Conservation (phyloP, 2,888 invertebrate genomes). For the Leucania comma region DNA sequence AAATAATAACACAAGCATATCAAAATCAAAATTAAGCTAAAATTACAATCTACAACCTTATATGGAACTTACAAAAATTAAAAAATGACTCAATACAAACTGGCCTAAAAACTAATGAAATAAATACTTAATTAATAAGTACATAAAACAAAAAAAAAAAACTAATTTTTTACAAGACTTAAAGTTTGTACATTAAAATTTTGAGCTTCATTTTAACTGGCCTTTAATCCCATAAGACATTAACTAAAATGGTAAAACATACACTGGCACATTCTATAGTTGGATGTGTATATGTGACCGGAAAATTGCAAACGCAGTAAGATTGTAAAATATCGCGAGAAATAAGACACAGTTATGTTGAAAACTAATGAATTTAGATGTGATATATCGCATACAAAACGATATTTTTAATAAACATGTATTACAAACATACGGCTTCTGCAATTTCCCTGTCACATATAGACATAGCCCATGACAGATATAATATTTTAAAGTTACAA, state of each 20-base stretch:
- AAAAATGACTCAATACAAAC: slow-evolving; percentile 88
- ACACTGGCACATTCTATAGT: slow-evolving; percentile 75
- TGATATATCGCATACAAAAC: too few species aligned
- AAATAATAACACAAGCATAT: slow-evolving; percentile 79
- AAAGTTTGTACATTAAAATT: slow-evolving; percentile 86
- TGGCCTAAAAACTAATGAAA: slow-evolving; percentile 86
- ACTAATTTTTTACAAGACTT: slow-evolving; percentile 73
- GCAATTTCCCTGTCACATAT: not conserved
- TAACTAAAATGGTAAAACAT: slow-evolving; percentile 80
- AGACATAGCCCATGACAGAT: slow-evolving; percentile 39
- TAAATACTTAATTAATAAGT: slow-evolving; percentile 83
- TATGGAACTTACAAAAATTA: slow-evolving; percentile 57
- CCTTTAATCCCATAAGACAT: slow-evolving; percentile 83
- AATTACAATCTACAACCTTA: slow-evolving; percentile 73
- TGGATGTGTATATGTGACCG: slow-evolving; percentile 35
- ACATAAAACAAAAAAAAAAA: slow-evolving; percentile 64
- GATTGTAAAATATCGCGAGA: too few species aligned
- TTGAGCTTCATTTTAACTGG: slow-evolving; percentile 88
- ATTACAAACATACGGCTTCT: too few species aligned
- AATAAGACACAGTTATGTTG: too few species aligned
- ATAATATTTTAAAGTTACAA: not conserved
- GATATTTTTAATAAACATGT: too few species aligned
- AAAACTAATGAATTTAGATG: too few species aligned
- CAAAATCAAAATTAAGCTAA: slow-evolving; percentile 73
- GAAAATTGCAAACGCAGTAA: too few species aligned